Percentiles rank a stretch among this genome's conserved stretches.
Conservation (phyloP, 2,888 invertebrate species). For the Liposcelis brunnea region DNA sequence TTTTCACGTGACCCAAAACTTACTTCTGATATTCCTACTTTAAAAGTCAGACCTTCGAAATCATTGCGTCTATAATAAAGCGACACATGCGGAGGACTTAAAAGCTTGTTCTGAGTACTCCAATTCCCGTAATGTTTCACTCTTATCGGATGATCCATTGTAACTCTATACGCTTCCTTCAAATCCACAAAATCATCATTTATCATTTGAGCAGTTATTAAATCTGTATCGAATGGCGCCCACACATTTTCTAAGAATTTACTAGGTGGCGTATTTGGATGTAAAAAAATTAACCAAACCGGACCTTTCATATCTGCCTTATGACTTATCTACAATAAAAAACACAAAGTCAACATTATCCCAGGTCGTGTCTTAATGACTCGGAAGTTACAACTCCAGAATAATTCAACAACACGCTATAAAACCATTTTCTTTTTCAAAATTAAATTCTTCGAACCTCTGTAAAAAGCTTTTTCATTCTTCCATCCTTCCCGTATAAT, state of each 20-base stretch:
- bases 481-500: neutral
- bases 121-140: neutral
- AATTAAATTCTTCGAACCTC: neutral
- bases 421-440: neutral
- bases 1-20: neutral
- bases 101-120: neutral
- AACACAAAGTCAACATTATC: too few relatives aligned
- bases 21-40: neutral
- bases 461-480: neutral
- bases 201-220: neutral
- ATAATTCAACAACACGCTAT: too few relatives aligned
- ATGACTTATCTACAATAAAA: neutral
- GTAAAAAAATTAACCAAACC: conserved; percentile 1
- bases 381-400: neutral
- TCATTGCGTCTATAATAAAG: conserved; percentile 2
- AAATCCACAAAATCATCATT: neutral
- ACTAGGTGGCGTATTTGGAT: neutral
- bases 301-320: neutral
- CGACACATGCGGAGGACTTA: conserved; percentile 1
- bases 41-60: conserved; percentile 1
- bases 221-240: neutral
- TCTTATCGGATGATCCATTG: neutral
- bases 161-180: neutral
- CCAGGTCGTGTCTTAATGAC: neutral
- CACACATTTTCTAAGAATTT: neutral